Evolutionary conservation across 1,140 invertebrate genomes (phyloP).

Genomic region (Philaenus spumarius): DNA sequence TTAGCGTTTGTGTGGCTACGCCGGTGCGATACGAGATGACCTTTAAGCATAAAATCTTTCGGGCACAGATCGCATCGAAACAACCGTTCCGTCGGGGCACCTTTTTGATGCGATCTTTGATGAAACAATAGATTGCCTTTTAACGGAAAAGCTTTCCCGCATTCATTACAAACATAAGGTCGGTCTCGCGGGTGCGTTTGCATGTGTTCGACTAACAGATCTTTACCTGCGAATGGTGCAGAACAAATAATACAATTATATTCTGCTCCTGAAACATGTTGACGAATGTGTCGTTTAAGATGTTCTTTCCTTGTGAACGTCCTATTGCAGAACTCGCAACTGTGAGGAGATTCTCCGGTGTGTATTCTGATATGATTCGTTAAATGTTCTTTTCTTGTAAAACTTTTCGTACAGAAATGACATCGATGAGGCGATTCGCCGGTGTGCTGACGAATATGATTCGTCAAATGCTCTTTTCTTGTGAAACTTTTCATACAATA

Average conservation of each 20-base stretch:
- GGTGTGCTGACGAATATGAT: constrained; percentile 62
- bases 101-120: constrained; percentile 88
- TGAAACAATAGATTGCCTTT: constrained; percentile 48
- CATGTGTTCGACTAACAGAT: constrained; percentile 76
- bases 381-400: constrained; percentile 85
- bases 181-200: constrained; percentile 74
- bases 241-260: constrained; percentile 80
- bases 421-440: constrained; percentile 60
- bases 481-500: constrained; percentile 60
- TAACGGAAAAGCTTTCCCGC: constrained; percentile 35
- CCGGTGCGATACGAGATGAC: constrained; percentile 79
- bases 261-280: constrained; percentile 86
- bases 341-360: constrained; percentile 70
- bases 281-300: constrained; percentile 68
- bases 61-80: constrained; percentile 94
- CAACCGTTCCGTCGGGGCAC: constrained; percentile 76
- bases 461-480: constrained; percentile 55
- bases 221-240: constrained; percentile 81
- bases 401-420: constrained; percentile 61
- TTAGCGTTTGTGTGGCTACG: constrained; percentile 79
- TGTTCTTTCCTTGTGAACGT: constrained; percentile 78
- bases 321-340: constrained; percentile 74
- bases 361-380: constrained; percentile 78
- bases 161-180: constrained; percentile 34
- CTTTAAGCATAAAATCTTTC: constrained; percentile 96